These are phyloP conservation scores for Petroica traversi DNA, from an alignment of 2,113 vertebrate species.

Conservation along the genomic window DNA sequence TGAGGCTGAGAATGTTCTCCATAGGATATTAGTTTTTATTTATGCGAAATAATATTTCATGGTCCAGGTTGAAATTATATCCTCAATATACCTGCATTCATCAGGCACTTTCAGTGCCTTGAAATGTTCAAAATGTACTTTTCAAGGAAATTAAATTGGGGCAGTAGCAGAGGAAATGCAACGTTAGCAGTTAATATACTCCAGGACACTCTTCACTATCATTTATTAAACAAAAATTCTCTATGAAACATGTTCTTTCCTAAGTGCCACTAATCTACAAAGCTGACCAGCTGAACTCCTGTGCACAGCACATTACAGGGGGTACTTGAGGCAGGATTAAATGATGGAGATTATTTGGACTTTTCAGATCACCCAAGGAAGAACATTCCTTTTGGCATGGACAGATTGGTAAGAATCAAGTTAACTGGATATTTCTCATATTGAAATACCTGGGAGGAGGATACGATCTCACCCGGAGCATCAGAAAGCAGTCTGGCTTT, in stretches of 20 bases:
- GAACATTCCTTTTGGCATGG: neutral
- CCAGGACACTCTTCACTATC: neutral
- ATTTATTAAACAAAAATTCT: neutral
- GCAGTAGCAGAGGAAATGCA: neutral
- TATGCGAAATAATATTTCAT: neutral
- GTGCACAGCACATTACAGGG: neutral
- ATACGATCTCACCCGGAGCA: neutral
- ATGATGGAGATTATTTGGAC: neutral
- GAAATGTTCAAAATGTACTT: neutral
- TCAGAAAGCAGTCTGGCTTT: neutral
- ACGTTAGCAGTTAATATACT: neutral
- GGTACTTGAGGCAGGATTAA: neutral
- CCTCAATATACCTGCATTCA: neutral
- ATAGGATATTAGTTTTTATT: neutral
- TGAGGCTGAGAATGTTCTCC: neutral
- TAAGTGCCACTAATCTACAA: neutral
- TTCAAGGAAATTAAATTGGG: neutral
- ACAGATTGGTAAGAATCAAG: neutral
- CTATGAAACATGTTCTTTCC: neutral
- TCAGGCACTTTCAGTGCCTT: neutral
- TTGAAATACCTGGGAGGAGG: neutral
- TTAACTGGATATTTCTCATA: neutral
- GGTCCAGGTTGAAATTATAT: neutral
- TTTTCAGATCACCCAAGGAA: neutral
- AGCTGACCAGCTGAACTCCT: neutral